Conservation (phyloP, 2,888 invertebrate species). For the Zaprionus bogoriensis region DNA sequence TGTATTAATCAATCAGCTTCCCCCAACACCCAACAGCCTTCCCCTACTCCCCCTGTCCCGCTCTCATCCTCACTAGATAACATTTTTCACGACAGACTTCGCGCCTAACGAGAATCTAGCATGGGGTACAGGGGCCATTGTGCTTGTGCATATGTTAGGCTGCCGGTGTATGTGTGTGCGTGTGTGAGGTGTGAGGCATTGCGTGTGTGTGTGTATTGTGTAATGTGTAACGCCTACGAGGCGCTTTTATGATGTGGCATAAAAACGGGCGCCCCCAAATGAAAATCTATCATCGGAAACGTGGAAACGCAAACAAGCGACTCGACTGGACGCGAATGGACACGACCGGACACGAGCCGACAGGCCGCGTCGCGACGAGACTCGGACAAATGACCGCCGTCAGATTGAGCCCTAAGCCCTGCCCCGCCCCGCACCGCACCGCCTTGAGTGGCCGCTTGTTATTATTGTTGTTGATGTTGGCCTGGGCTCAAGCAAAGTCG, state of each 20-base stretch:
- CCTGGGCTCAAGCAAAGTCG: conserved; percentile 17
- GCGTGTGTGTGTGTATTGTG: conserved; percentile 20
- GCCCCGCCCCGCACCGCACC: not conserved
- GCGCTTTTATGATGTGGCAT: conserved; percentile 68
- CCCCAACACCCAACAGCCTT: not conserved
- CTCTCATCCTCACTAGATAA: conserved; percentile 3
- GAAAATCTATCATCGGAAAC: conserved; percentile 67
- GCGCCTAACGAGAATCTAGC: conserved; percentile 48
- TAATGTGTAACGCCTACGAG: conserved; percentile 66
- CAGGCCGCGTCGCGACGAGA: conserved; percentile 14
- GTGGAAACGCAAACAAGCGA: conserved; percentile 56
- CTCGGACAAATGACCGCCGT: conserved; percentile 54
- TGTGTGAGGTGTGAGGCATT: not conserved
- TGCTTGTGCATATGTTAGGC: conserved; percentile 30
- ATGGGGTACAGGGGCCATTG: conserved; percentile 14
- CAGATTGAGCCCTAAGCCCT: conserved; percentile 38
- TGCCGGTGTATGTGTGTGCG: not conserved
- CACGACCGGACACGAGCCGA: conserved; percentile 10
- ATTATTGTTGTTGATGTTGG: conserved; percentile 10
- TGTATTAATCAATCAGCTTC: conserved; percentile 75
- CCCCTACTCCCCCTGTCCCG: not conserved
- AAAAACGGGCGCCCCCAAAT: conserved; percentile 64
- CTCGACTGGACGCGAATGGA: conserved; percentile 8
- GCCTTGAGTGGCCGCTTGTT: conserved; percentile 32
- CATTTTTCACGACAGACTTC: conserved; percentile 50